phyloP scores from a whole-genome alignment of 2,113 vertebrate genomes.

The Vulpes vulpes region DNA sequence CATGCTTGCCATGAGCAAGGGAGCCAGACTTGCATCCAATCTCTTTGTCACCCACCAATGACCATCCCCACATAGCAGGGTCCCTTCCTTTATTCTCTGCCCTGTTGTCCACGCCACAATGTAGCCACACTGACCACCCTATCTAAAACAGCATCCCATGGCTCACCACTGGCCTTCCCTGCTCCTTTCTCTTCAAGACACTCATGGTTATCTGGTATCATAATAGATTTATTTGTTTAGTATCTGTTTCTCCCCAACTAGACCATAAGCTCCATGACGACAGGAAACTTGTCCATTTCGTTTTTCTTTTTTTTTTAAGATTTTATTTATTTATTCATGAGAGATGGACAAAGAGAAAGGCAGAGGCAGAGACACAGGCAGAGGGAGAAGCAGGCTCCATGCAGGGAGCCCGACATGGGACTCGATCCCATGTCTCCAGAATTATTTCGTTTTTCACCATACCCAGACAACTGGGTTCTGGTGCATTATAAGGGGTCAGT shows the following conservation, averaged over 20 bases:
- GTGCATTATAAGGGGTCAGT: fast-evolving
- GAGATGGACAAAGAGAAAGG: too few species aligned
- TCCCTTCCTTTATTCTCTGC: background rate
- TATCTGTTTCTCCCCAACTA: background rate
- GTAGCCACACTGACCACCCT: background rate
- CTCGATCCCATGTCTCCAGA: too few species aligned
- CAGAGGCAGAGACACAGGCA: too few species aligned
- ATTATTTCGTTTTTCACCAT: background rate
- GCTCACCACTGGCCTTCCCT: fast-evolving
- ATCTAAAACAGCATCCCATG: too few species aligned
- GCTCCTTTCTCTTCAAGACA: background rate
- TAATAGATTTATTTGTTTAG: background rate
- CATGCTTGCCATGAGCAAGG: too few species aligned
- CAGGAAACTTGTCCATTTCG: background rate
- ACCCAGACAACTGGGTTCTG: background rate
- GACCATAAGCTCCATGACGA: background rate
- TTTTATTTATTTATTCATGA: too few species aligned
- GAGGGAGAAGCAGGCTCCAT: too few species aligned
- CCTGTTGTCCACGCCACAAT: too few species aligned
- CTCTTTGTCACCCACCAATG: background rate
- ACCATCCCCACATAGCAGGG: background rate
- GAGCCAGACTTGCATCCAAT: background rate
- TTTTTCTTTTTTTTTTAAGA: too few species aligned
- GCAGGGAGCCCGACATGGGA: too few species aligned
- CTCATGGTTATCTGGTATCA: background rate